Evolutionary conservation across 2,113 vertebrate species (phyloP).

Genomic region (Phylloscopus whistleri): DNA sequence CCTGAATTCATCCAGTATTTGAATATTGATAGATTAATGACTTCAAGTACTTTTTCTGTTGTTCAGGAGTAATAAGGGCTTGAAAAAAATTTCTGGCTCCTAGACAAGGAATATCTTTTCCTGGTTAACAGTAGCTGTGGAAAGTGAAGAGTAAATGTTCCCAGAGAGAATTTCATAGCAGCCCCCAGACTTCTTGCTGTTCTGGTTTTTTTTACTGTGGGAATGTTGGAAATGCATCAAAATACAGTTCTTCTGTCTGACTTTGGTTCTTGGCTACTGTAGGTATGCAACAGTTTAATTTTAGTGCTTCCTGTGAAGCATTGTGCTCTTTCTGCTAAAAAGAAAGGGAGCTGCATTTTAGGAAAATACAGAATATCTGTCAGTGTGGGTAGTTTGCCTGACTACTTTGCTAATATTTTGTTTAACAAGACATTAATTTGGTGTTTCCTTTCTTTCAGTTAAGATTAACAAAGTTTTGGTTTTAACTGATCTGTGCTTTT

Average conservation of each 20-base stretch:
- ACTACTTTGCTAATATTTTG: neutral
- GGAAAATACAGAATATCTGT: neutral
- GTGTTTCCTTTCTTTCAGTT: neutral
- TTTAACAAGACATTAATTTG: neutral
- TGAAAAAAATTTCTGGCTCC: neutral
- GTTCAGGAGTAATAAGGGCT: neutral
- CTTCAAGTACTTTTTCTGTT: neutral
- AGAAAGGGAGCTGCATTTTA: neutral
- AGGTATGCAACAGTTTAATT: neutral
- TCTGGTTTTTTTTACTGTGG: neutral
- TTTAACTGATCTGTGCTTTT: neutral
- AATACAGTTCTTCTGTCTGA: neutral
- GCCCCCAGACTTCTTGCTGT: neutral
- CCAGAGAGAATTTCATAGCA: neutral
- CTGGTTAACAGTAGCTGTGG: neutral
- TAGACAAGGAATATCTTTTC: neutral
- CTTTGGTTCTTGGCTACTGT: neutral
- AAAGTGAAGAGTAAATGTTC: neutral
- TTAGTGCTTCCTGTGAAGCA: neutral
- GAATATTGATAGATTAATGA: neutral
- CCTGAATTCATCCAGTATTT: neutral
- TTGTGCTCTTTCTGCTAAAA: neutral
- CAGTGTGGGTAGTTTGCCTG: neutral
- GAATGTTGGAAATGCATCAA: neutral
- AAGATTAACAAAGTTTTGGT: neutral